Evolutionary conservation across 2,888 invertebrate species (phyloP).

Genomic region (Smittia sp.): DNA sequence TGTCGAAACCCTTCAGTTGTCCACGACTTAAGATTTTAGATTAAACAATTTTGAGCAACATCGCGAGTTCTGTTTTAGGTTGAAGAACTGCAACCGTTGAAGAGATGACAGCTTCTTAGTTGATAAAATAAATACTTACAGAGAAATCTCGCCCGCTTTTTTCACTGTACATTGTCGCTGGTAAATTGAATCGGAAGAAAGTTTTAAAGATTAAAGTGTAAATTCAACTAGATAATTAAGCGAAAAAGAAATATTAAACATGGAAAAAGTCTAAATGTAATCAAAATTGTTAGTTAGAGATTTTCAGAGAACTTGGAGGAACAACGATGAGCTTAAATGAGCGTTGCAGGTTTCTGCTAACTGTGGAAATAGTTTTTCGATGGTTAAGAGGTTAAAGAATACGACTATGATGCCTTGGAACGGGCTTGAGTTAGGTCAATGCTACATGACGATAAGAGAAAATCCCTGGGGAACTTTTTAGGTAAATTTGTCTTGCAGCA

Average conservation of each 20-base stretch:
- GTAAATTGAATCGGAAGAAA: slow-evolving; percentile 3
- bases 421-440: too few species aligned
- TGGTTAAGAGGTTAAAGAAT: too few species aligned
- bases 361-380: too few species aligned
- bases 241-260: background rate
- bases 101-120: background rate
- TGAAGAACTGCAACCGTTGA: too few species aligned
- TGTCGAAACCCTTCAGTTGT: background rate
- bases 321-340: too few species aligned
- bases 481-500: too few species aligned
- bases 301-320: too few species aligned
- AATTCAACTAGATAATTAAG: background rate
- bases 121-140: background rate
- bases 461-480: too few species aligned
- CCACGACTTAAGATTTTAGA: background rate
- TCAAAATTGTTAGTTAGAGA: background rate
- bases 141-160: background rate
- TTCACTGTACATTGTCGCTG: slow-evolving; percentile 2
- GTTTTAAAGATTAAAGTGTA: background rate
- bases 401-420: too few species aligned
- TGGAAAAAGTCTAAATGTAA: background rate
- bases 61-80: background rate
- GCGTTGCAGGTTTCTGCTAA: too few species aligned
- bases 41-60: background rate
- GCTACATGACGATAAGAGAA: too few species aligned